A percentile compares a stretch with the other conserved stretches of the same genome.
phyloP scores from a whole-genome alignment of 2,113 vertebrate genomes.

The Lethenteron reissneri region DNA sequence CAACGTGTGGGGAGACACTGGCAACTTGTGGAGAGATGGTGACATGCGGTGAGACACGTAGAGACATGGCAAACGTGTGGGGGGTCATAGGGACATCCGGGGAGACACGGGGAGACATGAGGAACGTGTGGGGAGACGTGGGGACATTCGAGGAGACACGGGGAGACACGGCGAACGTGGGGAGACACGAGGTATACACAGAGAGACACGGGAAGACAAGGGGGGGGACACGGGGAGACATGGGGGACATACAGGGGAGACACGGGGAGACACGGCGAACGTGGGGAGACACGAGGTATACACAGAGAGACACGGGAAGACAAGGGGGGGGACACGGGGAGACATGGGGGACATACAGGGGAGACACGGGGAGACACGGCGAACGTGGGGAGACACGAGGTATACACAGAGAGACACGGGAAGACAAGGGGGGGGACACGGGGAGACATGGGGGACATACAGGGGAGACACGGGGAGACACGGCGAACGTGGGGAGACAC shows the following conservation, averaged over 20 bases:
- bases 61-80: not conserved
- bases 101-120: too few species aligned
- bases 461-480: not conserved
- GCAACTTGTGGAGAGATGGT: too few species aligned
- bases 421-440: not conserved
- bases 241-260: not conserved
- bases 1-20: too few species aligned
- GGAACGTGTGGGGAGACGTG: not conserved
- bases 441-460: not conserved
- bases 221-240: not conserved
- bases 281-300: not conserved
- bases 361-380: not conserved
- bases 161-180: not conserved
- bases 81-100: too few species aligned
- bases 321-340: too few species aligned
- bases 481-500: not conserved
- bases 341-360: not conserved
- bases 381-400: not conserved
- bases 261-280: not conserved
- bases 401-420: not conserved
- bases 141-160: not conserved
- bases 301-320: not conserved
- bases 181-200: not conserved
- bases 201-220: not conserved
- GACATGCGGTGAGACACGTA: too few species aligned